phyloP scores from a whole-genome alignment of 2,888 invertebrate species.

The Glyphotaelius pellucidus region DNA sequence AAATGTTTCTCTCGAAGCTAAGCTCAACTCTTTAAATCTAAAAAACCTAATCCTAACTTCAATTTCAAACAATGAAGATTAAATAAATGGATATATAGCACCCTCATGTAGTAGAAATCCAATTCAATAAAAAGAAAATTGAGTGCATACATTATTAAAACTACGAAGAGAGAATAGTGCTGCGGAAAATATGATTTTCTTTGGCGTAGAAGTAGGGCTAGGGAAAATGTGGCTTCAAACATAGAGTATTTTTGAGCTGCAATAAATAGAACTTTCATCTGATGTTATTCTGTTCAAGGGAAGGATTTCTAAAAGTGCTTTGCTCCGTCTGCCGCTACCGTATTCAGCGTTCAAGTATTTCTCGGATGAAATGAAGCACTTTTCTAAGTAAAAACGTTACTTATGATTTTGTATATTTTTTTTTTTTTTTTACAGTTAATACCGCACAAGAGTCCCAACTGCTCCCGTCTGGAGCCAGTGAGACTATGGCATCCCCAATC shows the following conservation, averaged over 20 bases:
- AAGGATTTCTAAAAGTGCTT: constrained; percentile 36
- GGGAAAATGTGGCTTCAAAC: constrained; percentile 44
- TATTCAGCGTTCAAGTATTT: background rate
- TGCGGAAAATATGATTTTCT: constrained; percentile 53
- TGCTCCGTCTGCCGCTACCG: background rate
- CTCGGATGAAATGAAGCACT: background rate
- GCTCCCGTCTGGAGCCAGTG: too few relatives aligned
- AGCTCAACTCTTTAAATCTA: background rate
- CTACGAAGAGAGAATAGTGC: constrained; percentile 12
- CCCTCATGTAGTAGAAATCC: constrained; percentile 23
- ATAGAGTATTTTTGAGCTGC: constrained; percentile 28
- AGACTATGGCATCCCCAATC: too few relatives aligned
- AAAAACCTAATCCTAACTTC: background rate
- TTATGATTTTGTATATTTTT: too few relatives aligned
- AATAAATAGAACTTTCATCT: constrained; percentile 35
- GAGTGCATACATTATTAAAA: constrained; percentile 46
- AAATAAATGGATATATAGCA: background rate
- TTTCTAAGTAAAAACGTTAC: background rate
- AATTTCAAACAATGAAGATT: background rate
- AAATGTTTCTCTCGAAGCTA: too few relatives aligned
- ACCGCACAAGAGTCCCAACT: too few relatives aligned
- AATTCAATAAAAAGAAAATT: constrained; percentile 43
- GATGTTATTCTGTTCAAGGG: constrained; percentile 37
- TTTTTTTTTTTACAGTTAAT: too few relatives aligned
- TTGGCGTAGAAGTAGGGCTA: constrained; percentile 21